Evolutionary conservation across 2,797 vertebrate genomes (phyloP).

Genomic region (Oryzias dopingdopingensis): DNA sequence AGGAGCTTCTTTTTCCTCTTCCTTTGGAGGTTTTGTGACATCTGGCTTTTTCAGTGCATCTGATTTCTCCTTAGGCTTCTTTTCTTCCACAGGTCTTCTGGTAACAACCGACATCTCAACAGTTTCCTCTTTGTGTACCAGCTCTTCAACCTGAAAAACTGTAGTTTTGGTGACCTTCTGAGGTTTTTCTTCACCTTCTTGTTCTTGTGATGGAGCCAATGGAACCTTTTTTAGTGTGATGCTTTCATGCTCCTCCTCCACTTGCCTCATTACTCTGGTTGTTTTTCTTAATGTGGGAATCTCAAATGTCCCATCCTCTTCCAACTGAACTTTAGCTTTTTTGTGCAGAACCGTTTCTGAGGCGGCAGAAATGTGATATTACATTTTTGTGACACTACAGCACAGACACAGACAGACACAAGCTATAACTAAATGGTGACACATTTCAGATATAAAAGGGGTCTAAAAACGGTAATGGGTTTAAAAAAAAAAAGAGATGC

Average conservation of each 20-base stretch:
- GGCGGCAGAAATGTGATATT: constrained; percentile 79
- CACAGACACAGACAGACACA: constrained; percentile 15
- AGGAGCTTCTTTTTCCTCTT: constrained; percentile 45
- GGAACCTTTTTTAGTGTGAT: constrained; percentile 75
- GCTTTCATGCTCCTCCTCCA: constrained; percentile 67
- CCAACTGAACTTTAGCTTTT: constrained; percentile 75
- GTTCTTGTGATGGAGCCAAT: constrained; percentile 61
- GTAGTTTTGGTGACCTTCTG: constrained; percentile 53
- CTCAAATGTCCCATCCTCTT: constrained; percentile 77
- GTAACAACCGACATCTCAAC: constrained; percentile 55
- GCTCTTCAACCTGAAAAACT: constrained; percentile 48
- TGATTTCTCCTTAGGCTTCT: constrained; percentile 46
- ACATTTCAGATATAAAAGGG: constrained; percentile 1
- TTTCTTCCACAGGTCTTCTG: constrained; percentile 57
- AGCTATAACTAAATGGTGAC: not conserved
- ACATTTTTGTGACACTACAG: constrained; percentile 44
- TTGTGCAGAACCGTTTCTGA: constrained; percentile 73
- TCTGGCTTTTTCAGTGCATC: constrained; percentile 52
- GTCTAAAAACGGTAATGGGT: not conserved
- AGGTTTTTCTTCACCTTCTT: constrained; percentile 49
- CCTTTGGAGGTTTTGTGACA: constrained; percentile 39
- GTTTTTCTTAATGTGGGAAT: constrained; percentile 77
- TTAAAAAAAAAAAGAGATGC: too few species aligned
- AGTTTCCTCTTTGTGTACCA: constrained; percentile 56
- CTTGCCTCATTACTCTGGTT: constrained; percentile 61